Base-by-base conservation (phyloP, 2,888 invertebrate species). In the Thera obeliscata region DNA sequence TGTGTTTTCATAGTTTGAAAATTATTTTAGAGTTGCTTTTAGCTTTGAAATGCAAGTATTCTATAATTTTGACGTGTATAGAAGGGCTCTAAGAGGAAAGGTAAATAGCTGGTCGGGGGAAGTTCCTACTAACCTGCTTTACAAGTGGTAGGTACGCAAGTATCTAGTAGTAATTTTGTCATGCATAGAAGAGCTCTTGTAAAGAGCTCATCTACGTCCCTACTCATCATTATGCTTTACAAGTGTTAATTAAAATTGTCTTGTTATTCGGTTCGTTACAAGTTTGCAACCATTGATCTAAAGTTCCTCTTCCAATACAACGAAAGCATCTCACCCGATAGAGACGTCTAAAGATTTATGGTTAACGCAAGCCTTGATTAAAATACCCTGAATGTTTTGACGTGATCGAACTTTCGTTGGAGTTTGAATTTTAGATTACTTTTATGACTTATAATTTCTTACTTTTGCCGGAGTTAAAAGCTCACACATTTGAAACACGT, bases 341-440 rank as follows among this genome's bases (percentile, higher is more conserved):
- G 80, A 83, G 82, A 81, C 84, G 84, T 86, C 78, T 78, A 52
- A 70, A 83, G 82, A 86, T 87, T 87, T 87, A 82, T 86, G 85
- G 85, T 85, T 85, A 86, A 85, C 83, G 84, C 81, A 79, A 79
- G 78, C 79, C 77, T 86, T 87, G 85, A 86, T 87, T 86, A 86
- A 84, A 85, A 81, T 22, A 46, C 80, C 74, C 69, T 76, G 78
- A 50, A 50, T 22, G 11, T 22, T 50, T 50, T 2, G 12, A 46
- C 43, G 9, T 8, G 43, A 9, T 46, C 43, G 43, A 46, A 46
- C 43, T 46, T 46, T 46, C 43, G 41, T 0, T 46, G 43, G 43
- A 46, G 43, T 46, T 46, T 46, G 43, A 46, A 46, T 46, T 46
- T 46, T 9, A 46, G 43, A 46, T 46, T 46, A 46, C 43, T 46